These are phyloP conservation scores for Mamestra configurata DNA, from an alignment of 1,140 invertebrate species.

Conservation along the genomic window DNA sequence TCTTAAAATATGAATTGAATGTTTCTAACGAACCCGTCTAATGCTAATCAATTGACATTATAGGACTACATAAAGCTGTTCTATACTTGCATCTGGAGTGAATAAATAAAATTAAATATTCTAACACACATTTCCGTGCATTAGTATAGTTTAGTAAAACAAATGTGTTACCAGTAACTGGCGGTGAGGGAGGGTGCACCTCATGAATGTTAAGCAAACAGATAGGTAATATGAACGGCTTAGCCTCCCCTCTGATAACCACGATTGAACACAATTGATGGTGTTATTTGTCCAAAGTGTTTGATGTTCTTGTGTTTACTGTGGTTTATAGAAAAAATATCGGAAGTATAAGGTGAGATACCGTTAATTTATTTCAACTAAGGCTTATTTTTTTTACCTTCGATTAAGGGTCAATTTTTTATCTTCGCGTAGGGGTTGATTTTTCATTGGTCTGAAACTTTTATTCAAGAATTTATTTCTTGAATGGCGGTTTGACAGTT, in stretches of 20 bases:
- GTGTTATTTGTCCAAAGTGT: conserved; percentile 17
- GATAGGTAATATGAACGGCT: conserved; percentile 58
- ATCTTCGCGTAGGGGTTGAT: too few species aligned
- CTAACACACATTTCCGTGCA: conserved; percentile 1
- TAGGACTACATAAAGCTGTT: background rate
- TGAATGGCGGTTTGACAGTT: too few species aligned
- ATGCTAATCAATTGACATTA: background rate
- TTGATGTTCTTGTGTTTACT: background rate
- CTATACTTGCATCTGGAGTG: background rate
- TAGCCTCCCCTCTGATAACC: conserved; percentile 51
- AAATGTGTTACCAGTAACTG: conserved; percentile 33
- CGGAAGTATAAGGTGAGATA: background rate
- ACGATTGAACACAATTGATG: conserved; percentile 56
- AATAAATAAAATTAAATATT: conserved; percentile 38
- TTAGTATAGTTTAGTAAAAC: conserved; percentile 26
- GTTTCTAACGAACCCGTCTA: background rate
- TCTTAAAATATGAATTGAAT: conserved; percentile 8
- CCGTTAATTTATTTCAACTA: too few species aligned
- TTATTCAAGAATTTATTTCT: too few species aligned
- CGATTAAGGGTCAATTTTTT: too few species aligned
- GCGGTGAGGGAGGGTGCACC: conserved; percentile 45
- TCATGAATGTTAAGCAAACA: conserved; percentile 69
- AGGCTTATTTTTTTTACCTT: too few species aligned
- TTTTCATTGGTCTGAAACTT: too few species aligned
- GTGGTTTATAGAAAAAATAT: background rate